Evolutionary conservation across 2,797 vertebrate species (phyloP).

Genomic region (Sternotherus odoratus): DNA sequence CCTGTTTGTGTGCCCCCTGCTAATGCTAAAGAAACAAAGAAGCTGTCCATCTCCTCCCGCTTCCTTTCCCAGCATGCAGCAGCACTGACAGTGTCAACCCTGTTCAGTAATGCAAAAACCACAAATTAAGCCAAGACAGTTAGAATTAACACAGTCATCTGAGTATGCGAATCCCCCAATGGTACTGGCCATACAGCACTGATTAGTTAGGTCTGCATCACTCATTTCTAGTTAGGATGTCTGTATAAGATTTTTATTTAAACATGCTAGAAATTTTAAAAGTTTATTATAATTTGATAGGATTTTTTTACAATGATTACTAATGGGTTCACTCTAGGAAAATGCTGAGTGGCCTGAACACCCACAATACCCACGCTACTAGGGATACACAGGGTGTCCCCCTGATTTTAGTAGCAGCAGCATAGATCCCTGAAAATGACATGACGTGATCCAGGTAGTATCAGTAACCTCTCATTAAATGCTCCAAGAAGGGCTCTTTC

Average conservation of each 20-base stretch:
- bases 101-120: neutral
- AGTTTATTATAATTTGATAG: neutral
- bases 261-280: neutral
- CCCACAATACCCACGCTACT: neutral
- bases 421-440: neutral
- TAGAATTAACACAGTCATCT: rapidly evolving
- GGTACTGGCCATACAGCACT: neutral
- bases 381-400: neutral
- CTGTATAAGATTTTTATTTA: neutral
- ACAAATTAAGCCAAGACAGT: neutral
- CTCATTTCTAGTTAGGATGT: neutral
- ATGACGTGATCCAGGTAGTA: neutral
- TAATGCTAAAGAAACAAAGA: neutral
- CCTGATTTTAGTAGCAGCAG: neutral
- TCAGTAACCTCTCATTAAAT: neutral
- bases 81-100: neutral
- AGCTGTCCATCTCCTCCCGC: neutral
- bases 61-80: neutral
- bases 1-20: rapidly evolving
- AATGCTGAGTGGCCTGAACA: neutral
- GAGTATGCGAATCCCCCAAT: neutral
- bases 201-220: neutral
- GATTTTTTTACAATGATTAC: neutral
- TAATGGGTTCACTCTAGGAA: neutral
- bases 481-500: neutral